Conservation (phyloP, 2,797 vertebrate genomes). For the Gallinago stenura region DNA sequence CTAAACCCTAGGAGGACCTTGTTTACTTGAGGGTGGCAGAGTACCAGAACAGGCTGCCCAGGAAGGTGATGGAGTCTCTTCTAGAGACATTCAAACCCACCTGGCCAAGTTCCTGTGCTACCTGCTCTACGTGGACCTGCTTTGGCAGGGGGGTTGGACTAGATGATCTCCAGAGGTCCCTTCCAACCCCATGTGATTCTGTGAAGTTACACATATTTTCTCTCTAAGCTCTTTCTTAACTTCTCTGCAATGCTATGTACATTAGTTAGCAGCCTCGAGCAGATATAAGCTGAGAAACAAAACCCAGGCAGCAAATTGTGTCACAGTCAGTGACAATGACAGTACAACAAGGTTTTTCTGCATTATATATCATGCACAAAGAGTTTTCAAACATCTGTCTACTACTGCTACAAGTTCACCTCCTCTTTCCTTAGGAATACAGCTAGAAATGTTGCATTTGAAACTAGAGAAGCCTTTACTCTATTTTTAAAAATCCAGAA, state of each 20-base stretch:
- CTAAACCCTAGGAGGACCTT: too few species aligned
- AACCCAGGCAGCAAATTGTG: background rate
- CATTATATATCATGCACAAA: background rate
- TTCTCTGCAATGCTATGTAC: background rate
- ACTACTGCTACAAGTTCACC: background rate
- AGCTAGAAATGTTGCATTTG: background rate
- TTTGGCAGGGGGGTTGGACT: too few species aligned
- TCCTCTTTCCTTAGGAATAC: background rate
- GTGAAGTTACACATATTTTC: too few species aligned
- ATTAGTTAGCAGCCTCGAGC: background rate
- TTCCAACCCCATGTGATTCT: too few species aligned
- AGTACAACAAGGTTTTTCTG: background rate
- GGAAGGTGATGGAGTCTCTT: too few species aligned
- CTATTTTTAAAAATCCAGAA: background rate
- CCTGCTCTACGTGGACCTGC: too few species aligned
- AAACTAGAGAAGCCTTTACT: background rate
- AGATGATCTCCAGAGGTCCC: too few species aligned
- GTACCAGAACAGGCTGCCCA: too few species aligned
- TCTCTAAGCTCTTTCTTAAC: background rate
- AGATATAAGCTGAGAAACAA: background rate
- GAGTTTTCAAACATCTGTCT: background rate
- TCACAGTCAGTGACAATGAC: conserved; percentile 21
- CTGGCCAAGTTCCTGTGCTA: too few species aligned
- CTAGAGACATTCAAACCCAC: too few species aligned
- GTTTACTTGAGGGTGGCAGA: too few species aligned